Conservation (phyloP, 2,797 vertebrate genomes). For the Lindbergichthys nudifrons region DNA sequence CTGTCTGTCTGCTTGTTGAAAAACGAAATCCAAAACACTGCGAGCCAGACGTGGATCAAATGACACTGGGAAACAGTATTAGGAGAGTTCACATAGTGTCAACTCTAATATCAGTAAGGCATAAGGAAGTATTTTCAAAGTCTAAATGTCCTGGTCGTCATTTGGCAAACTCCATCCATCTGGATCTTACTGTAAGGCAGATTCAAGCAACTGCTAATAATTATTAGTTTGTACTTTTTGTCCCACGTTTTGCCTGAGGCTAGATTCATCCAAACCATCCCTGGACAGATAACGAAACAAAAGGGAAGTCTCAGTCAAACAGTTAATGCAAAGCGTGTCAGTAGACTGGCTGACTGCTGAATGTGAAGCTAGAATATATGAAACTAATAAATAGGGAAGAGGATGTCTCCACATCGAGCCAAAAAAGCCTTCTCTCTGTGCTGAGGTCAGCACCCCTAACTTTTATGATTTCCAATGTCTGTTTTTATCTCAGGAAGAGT, state of each 20-base stretch:
- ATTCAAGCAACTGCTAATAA: constrained; percentile 51
- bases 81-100: constrained; percentile 35
- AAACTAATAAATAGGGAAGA: constrained; percentile 73
- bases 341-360: constrained; percentile 54
- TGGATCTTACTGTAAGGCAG: constrained; percentile 39
- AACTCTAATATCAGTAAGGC: constrained; percentile 35
- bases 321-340: constrained; percentile 54
- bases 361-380: constrained; percentile 64
- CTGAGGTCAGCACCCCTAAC: constrained; percentile 71
- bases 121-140: constrained; percentile 40
- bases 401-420: constrained; percentile 65
- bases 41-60: constrained; percentile 38
- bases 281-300: constrained; percentile 23
- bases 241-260: constrained; percentile 21
- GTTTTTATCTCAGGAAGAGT: constrained; percentile 52
- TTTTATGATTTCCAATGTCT: constrained; percentile 62
- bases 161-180: constrained; percentile 45
- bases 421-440: constrained; percentile 37
- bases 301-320: constrained; percentile 41
- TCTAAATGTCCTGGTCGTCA: constrained; percentile 40
- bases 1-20: constrained; percentile 33
- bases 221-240: constrained; percentile 47
- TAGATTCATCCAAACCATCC: constrained; percentile 38
- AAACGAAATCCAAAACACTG: constrained; percentile 31
- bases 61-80: constrained; percentile 39